A percentile compares a stretch with the other conserved stretches of the same genome.
Evolutionary conservation across 1,140 invertebrate genomes (phyloP).

Genomic region (Forficula auricularia): DNA sequence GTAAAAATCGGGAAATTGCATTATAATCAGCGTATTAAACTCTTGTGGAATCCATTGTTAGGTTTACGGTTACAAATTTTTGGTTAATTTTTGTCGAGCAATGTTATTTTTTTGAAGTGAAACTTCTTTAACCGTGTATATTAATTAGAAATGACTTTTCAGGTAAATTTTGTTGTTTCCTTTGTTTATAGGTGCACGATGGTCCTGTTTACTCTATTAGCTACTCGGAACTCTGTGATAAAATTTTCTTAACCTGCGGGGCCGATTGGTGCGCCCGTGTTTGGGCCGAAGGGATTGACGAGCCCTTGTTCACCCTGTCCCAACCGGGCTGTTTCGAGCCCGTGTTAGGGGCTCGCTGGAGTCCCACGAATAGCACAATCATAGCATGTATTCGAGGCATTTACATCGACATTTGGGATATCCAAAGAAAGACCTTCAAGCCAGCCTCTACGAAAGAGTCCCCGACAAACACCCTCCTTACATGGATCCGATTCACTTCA

Average conservation of each 20-base stretch:
- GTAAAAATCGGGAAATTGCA: too few species aligned
- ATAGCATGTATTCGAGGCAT: slow-evolving; percentile 55
- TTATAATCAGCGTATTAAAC: too few species aligned
- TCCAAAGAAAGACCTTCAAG: slow-evolving; percentile 41
- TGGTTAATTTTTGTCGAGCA: too few species aligned
- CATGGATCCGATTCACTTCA: slow-evolving; percentile 33
- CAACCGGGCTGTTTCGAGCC: slow-evolving; percentile 29
- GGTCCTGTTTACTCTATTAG: slow-evolving; percentile 57
- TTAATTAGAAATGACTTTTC: too few species aligned
- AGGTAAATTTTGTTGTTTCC: too few species aligned
- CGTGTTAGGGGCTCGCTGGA: slow-evolving; percentile 53
- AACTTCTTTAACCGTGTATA: too few species aligned
- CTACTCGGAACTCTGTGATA: slow-evolving; percentile 59
- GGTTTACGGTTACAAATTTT: too few species aligned
- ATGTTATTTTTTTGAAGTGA: too few species aligned
- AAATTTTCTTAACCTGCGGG: slow-evolving; percentile 62
- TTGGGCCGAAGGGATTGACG: slow-evolving; percentile 47
- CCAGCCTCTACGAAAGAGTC: slow-evolving; percentile 22
- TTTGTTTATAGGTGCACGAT: slow-evolving; percentile 59
- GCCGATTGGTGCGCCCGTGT: slow-evolving; percentile 64
- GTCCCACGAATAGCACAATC: slow-evolving; percentile 64
- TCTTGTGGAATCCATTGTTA: too few species aligned
- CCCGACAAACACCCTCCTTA: not conserved
- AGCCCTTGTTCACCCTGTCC: slow-evolving; percentile 42
- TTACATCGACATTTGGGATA: slow-evolving; percentile 52